Percentiles rank a stretch among this genome's conserved stretches.
phyloP scores from a whole-genome alignment of 2,888 invertebrate species.

The Caenorhabditis zanzibari region DNA sequence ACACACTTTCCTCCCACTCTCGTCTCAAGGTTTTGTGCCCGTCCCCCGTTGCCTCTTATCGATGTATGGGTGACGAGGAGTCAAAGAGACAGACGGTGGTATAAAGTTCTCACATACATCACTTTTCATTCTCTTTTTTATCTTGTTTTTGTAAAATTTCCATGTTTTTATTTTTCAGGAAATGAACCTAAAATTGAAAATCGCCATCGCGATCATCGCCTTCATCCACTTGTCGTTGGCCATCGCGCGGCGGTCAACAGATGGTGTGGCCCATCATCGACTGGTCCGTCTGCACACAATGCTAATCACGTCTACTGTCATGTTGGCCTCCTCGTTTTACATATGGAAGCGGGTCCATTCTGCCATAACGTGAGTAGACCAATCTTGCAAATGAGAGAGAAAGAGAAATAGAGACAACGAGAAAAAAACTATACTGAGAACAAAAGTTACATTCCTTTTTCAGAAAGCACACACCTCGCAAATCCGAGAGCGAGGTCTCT shows the following conservation, averaged over 20 bases:
- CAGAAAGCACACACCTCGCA: constrained; percentile 29
- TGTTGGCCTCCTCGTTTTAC: constrained; percentile 42
- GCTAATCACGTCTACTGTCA: constrained; percentile 54
- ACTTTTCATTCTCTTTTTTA: constrained; percentile 9
- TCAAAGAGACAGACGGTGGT: not conserved
- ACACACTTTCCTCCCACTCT: constrained; percentile 54
- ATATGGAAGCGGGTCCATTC: constrained; percentile 69
- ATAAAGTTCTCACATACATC: constrained; percentile 35
- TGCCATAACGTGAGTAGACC: constrained; percentile 60
- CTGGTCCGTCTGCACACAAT: constrained; percentile 72
- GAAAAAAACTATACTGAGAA: too few relatives aligned
- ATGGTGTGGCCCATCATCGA: constrained; percentile 66
- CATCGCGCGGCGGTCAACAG: constrained; percentile 49
- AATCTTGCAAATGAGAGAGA: not conserved
- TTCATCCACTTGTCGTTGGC: constrained; percentile 48
- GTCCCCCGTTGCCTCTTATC: constrained; percentile 35
- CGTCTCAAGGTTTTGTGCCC: constrained; percentile 39
- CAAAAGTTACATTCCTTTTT: constrained; percentile 3
- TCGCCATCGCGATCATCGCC: constrained; percentile 19
- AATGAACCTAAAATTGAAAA: constrained; percentile 53
- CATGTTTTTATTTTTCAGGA: constrained; percentile 34
- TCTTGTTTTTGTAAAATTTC: not conserved
- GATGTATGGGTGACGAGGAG: constrained; percentile 28
- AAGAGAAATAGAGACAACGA: not conserved
- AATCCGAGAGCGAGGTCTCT: constrained; percentile 32